Conservation (phyloP, 1,140 invertebrate species). For the Heliothis virescens region DNA sequence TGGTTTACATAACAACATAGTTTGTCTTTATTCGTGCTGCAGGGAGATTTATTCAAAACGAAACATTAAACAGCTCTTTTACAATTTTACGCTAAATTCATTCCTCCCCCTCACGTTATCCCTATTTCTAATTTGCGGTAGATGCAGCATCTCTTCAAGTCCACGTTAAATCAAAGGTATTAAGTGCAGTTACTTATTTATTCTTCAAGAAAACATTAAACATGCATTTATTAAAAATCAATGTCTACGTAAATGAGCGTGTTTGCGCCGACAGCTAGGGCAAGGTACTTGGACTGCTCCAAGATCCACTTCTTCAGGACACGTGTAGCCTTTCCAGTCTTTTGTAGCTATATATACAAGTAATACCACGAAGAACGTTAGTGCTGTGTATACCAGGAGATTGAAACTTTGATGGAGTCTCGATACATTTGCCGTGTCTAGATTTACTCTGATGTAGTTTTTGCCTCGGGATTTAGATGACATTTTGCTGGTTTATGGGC, state of each 20-base stretch:
- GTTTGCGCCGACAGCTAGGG: constrained; percentile 37
- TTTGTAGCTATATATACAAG: constrained; percentile 65
- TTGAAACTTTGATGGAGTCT: constrained; percentile 32
- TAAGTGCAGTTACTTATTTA: too few species aligned
- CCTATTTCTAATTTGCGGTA: too few species aligned
- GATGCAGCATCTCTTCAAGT: too few species aligned
- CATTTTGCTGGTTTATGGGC: neutral
- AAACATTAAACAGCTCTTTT: too few species aligned
- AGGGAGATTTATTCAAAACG: too few species aligned
- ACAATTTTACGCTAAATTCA: too few species aligned
- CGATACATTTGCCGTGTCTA: neutral
- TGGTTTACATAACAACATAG: too few species aligned
- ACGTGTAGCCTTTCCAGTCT: constrained; percentile 72
- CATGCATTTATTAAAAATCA: too few species aligned
- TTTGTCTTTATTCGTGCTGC: too few species aligned
- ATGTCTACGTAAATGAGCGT: constrained; percentile 38
- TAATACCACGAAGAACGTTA: constrained; percentile 63
- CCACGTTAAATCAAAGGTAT: too few species aligned
- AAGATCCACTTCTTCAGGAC: constrained; percentile 76
- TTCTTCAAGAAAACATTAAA: too few species aligned
- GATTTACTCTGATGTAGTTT: neutral
- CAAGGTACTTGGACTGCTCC: constrained; percentile 42
- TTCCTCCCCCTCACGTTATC: too few species aligned
- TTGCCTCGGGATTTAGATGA: neutral
- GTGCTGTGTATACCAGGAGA: constrained; percentile 60